A percentile compares a stretch with the other conserved stretches of the same genome.
phyloP scores from a whole-genome alignment of 2,888 invertebrate species.

The Lycocerus yunnanus region DNA sequence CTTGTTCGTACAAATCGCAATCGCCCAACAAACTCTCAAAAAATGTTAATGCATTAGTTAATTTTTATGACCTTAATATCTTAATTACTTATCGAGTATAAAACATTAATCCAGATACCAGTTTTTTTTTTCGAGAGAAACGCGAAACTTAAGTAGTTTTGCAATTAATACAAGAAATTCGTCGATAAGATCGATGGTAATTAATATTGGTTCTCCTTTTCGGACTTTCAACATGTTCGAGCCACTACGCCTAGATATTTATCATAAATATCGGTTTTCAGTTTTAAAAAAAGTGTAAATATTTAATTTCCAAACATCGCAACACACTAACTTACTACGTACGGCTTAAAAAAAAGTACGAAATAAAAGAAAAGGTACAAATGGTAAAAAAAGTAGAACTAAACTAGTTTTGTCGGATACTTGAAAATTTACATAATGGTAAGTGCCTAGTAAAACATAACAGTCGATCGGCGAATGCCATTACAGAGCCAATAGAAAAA shows the following conservation, averaged over 20 bases:
- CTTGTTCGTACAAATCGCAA: background rate
- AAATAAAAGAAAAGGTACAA: background rate
- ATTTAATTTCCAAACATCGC: background rate
- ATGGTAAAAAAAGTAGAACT: background rate
- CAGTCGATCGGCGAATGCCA: background rate
- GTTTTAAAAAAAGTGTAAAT: background rate
- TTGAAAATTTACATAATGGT: background rate
- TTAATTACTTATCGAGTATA: background rate
- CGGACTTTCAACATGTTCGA: background rate
- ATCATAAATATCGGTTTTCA: background rate
- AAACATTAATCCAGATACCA: background rate
- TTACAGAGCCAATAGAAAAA: background rate
- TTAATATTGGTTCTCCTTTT: background rate
- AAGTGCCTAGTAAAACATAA: background rate
- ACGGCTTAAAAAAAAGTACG: background rate
- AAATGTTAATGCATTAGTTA: background rate
- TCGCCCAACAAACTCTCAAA: background rate
- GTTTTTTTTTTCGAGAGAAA: background rate
- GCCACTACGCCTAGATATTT: background rate
- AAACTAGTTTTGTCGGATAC: background rate
- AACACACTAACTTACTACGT: too few species aligned
- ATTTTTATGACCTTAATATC: background rate
- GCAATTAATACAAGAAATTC: background rate
- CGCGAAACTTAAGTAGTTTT: background rate
- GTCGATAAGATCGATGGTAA: background rate